Conservation (phyloP, 2,888 invertebrate species). For the Operophtera brumata region DNA sequence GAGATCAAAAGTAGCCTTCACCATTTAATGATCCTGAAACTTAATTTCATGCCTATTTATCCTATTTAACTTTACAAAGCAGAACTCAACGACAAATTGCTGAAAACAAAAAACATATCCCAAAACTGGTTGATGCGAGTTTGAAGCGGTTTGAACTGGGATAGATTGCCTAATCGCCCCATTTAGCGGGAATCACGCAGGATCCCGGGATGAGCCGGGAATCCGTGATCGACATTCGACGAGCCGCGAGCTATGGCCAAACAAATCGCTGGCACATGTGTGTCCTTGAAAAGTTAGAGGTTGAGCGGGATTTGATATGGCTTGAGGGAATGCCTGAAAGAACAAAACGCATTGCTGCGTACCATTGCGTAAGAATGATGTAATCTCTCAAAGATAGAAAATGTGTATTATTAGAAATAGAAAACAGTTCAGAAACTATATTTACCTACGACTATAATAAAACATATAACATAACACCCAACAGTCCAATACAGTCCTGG, state of each 20-base stretch:
- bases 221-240: slow-evolving; percentile 62
- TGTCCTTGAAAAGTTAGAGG: slow-evolving; percentile 19
- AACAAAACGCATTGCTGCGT: no score
- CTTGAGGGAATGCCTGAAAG: neutral
- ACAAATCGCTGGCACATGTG: slow-evolving; percentile 54
- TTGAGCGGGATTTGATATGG: neutral
- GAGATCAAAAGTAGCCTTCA: no score
- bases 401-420: no score
- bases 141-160: slow-evolving; percentile 53
- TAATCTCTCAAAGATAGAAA: no score
- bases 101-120: slow-evolving; percentile 9
- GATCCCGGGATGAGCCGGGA: slow-evolving; percentile 54
- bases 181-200: slow-evolving; percentile 56
- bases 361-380: neutral
- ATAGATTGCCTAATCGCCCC: slow-evolving; percentile 65
- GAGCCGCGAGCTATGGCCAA: slow-evolving; percentile 55
- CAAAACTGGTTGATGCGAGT: slow-evolving; percentile 45
- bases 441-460: no score
- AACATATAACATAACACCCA: no score
- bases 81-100: slow-evolving; percentile 6
- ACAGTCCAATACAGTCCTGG: no score
- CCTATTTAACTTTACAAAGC: neutral
- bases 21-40: neutral
- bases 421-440: no score
- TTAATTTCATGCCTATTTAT: neutral